These are phyloP conservation scores for Meloidogyne floridensis DNA, from an alignment of 1,140 invertebrate species.

Conservation along the genomic window DNA sequence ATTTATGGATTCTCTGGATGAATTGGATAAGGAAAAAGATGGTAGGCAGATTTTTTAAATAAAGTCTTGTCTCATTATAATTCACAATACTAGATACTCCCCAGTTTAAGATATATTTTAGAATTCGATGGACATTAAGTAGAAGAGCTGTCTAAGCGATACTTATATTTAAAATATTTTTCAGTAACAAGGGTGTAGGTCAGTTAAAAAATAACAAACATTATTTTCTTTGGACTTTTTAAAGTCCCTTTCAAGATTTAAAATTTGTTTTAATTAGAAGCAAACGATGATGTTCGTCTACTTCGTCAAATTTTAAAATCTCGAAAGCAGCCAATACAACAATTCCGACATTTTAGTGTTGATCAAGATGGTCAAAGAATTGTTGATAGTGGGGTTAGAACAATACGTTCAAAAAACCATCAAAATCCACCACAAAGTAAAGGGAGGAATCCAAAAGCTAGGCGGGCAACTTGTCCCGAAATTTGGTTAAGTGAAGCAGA, in stretches of 20 bases:
- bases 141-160: no score
- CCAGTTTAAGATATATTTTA: no score
- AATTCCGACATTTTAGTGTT: slow-evolving; percentile 44
- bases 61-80: no score
- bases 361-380: slow-evolving; percentile 40
- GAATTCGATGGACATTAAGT: no score
- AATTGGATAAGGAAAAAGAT: slow-evolving; percentile 6
- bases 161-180: no score
- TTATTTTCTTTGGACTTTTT: no score
- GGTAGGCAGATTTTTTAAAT: neutral
- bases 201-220: no score
- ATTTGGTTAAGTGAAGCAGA: slow-evolving; percentile 53
- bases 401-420: slow-evolving; percentile 8
- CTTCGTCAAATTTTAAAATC: neutral
- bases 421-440: neutral
- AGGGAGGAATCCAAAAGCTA: slow-evolving; percentile 40
- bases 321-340: slow-evolving; percentile 20
- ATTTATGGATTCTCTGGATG: neutral
- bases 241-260: no score
- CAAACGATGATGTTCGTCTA: neutral
- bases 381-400: slow-evolving; percentile 43
- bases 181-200: no score
- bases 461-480: slow-evolving; percentile 52
- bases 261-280: neutral
- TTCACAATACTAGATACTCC: no score